phyloP scores from a whole-genome alignment of 64 coral and sea anemone species.

The Actinia equina region DNA sequence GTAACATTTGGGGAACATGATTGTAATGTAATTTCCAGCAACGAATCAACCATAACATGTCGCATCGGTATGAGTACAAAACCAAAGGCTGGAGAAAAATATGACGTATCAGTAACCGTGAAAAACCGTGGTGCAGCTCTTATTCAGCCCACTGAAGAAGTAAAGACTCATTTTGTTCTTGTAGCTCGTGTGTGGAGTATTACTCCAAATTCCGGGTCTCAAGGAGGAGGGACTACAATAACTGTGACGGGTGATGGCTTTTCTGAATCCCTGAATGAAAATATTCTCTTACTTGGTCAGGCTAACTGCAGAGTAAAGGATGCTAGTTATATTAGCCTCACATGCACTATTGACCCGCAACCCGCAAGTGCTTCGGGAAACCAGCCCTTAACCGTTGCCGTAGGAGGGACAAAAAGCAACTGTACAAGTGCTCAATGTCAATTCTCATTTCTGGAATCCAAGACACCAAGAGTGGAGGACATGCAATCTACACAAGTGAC shows the following conservation, averaged over 20 bases:
- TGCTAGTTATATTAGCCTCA: conserved; percentile 46
- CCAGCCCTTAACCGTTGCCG: neutral
- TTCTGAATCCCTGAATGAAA: neutral
- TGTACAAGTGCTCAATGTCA: conserved; percentile 25
- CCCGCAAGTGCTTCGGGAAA: neutral
- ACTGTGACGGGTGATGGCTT: conserved; percentile 74
- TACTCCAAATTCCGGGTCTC: conserved; percentile 68
- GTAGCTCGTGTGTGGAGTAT: conserved; percentile 37
- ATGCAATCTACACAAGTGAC: conserved; percentile 16
- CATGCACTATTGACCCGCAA: conserved; percentile 40
- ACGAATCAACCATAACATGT: conserved; percentile 57
- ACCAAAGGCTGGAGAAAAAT: conserved; percentile 50
- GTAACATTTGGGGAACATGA: conserved; percentile 58
- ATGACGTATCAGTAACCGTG: conserved; percentile 54
- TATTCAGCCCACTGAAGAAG: conserved; percentile 7
- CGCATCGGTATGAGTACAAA: conserved; percentile 30
- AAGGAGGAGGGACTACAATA: conserved; percentile 58
- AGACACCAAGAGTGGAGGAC: conserved; percentile 53
- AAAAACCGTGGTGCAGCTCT: conserved; percentile 55
- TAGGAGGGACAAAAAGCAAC: conserved; percentile 11
- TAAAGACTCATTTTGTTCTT: conserved; percentile 38
- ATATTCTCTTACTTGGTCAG: conserved; percentile 36
- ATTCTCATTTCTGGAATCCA: conserved; percentile 34
- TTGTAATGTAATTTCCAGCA: conserved; percentile 52
- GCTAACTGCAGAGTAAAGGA: conserved; percentile 42